Conservation (phyloP, 2,113 vertebrate species). For the crab-eating macaque (Macaca fascicularis) region DNA sequence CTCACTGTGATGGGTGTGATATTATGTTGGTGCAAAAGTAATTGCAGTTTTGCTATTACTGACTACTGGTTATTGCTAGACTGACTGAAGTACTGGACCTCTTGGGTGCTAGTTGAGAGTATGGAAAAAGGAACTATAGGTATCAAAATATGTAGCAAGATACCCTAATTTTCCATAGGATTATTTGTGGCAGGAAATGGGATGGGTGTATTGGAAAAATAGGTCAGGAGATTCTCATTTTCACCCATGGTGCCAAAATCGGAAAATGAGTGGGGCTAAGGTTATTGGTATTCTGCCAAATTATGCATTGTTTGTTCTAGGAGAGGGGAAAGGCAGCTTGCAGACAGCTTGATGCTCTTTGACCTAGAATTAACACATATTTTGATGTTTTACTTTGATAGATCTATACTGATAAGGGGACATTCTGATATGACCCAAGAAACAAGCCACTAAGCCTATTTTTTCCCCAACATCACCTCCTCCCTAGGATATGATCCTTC, state of each 20-base stretch:
- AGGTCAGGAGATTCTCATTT: slow-evolving; percentile 46
- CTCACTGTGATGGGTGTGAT: neutral
- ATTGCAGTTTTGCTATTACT: no score
- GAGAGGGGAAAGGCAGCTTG: neutral
- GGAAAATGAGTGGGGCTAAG: neutral
- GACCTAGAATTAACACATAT: slow-evolving; percentile 15
- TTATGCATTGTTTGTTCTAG: slow-evolving; percentile 21
- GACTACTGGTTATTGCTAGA: no score
- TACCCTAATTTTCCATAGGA: neutral
- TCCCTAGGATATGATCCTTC: slow-evolving; percentile 1
- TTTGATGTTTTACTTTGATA: slow-evolving; percentile 47
- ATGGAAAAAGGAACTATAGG: neutral
- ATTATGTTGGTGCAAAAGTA: neutral
- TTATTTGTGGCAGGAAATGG: neutral
- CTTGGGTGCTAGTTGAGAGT: neutral
- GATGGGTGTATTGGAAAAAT: neutral
- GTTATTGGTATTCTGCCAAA: slow-evolving; percentile 11
- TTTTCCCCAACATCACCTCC: neutral
- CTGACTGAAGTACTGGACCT: neutral
- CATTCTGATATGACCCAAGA: slow-evolving; percentile 24
- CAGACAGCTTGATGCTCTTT: neutral
- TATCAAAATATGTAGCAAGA: neutral
- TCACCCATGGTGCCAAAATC: slow-evolving; percentile 29
- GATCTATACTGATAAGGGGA: slow-evolving; percentile 17
- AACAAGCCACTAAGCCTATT: neutral